Percentiles rank a stretch among this genome's conserved stretches.
Evolutionary conservation across 92 coral and sea anemone species (phyloP).

Genomic region (Ricordea florida): DNA sequence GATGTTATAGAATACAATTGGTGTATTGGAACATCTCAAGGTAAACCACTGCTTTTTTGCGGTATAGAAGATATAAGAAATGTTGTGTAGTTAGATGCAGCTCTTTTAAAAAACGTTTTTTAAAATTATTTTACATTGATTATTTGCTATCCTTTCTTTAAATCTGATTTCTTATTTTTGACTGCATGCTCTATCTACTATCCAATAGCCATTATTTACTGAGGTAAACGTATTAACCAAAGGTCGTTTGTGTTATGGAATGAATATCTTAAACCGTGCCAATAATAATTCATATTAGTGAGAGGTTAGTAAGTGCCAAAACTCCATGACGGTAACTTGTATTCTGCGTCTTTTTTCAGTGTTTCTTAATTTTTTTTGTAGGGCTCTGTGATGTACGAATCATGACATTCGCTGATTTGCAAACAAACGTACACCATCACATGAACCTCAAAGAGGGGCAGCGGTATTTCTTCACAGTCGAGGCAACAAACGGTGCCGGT

Average conservation of each 20-base stretch:
- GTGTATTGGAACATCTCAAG: constrained; percentile 87
- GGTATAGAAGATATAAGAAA: too few relatives aligned
- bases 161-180: neutral
- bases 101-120: neutral
- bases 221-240: too few relatives aligned
- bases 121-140: too few relatives aligned
- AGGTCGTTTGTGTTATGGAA: neutral
- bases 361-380: constrained; percentile 31
- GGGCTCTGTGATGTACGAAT: constrained; percentile 72
- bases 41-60: too few relatives aligned
- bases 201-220: too few relatives aligned
- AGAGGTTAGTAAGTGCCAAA: too few relatives aligned
- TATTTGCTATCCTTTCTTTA: neutral
- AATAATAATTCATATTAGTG: too few relatives aligned
- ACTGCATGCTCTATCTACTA: too few relatives aligned
- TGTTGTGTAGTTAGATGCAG: neutral
- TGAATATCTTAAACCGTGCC: too few relatives aligned
- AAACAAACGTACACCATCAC: constrained; percentile 27
- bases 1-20: constrained; percentile 74
- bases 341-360: too few relatives aligned
- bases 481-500: constrained; percentile 91
- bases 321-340: too few relatives aligned
- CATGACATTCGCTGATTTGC: constrained; percentile 60
- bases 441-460: constrained; percentile 61
- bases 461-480: constrained; percentile 81